Percentiles rank a stretch among this genome's conserved stretches.
Conservation (phyloP, 2,888 invertebrate genomes). For the Diachrysia chrysitis region DNA sequence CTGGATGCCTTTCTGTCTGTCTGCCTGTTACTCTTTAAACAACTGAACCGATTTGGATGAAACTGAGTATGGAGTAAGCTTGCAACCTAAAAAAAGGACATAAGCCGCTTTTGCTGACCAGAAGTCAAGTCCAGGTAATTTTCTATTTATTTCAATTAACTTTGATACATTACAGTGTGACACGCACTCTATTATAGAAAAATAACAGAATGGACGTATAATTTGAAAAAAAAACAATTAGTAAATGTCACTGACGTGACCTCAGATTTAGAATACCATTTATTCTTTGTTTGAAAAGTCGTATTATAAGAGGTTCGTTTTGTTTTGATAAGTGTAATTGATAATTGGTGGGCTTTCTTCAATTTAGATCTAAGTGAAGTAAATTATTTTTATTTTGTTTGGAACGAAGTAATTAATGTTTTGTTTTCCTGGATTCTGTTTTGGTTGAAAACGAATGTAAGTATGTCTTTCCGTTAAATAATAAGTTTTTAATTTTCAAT, state of each 20-base stretch:
- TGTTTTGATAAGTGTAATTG: not conserved
- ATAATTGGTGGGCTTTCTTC: constrained; percentile 4
- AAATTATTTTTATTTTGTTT: not conserved
- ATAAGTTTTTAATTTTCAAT: too few species aligned
- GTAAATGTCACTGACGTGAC: not conserved
- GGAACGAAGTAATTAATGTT: not conserved
- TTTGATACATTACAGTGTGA: constrained; percentile 15
- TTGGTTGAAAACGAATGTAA: not conserved
- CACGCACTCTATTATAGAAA: not conserved
- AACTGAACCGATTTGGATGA: too few species aligned
- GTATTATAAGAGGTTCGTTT: not conserved
- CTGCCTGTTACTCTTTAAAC: too few species aligned
- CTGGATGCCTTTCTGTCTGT: too few species aligned
- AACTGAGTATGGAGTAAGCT: too few species aligned
- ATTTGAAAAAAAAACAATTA: not conserved
- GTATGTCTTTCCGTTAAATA: too few species aligned
- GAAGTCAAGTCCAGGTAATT: not conserved
- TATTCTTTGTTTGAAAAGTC: not conserved
- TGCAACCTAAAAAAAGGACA: too few species aligned
- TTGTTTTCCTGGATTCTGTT: not conserved
- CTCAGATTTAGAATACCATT: constrained; percentile 5
- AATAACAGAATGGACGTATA: not conserved
- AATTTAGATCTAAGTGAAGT: not conserved
- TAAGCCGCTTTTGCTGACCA: not conserved
- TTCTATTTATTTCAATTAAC: not conserved